Conservation (phyloP, 2,797 vertebrate genomes). For the Rhabdomys pumilio region DNA sequence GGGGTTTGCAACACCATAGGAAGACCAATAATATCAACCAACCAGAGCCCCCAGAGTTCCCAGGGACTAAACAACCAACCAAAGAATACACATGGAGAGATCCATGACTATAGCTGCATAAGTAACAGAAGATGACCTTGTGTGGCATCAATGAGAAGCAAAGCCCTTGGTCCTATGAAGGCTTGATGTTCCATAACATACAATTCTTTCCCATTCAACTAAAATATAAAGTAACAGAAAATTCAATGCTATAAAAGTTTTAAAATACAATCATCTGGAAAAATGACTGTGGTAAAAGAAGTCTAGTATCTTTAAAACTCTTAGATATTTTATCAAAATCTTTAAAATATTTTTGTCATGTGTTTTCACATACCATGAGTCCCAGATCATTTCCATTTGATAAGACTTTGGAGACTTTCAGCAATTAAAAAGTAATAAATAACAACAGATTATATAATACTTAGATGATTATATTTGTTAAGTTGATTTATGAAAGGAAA, state of each 20-base stretch:
- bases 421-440: not conserved
- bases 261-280: not conserved
- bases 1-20: too few species aligned
- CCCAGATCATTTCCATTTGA: not conserved
- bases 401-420: too few species aligned
- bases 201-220: not conserved
- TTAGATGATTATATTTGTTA: not conserved
- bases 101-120: too few species aligned
- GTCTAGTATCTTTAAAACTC: not conserved
- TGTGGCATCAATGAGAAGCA: too few species aligned
- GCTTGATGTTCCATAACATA: not conserved
- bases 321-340: not conserved
- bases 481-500: not conserved
- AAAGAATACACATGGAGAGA: too few species aligned
- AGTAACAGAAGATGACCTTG: too few species aligned
- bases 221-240: conserved; percentile 15
- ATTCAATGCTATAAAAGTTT: not conserved
- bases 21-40: too few species aligned
- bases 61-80: too few species aligned
- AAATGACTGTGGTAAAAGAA: not conserved
- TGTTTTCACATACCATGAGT: not conserved
- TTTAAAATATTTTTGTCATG: not conserved
- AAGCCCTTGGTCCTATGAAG: too few species aligned
- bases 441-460: not conserved
- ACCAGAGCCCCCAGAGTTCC: too few species aligned